Evolutionary conservation across 2,113 vertebrate species (phyloP).

Genomic region (Sciurus niger): DNA sequence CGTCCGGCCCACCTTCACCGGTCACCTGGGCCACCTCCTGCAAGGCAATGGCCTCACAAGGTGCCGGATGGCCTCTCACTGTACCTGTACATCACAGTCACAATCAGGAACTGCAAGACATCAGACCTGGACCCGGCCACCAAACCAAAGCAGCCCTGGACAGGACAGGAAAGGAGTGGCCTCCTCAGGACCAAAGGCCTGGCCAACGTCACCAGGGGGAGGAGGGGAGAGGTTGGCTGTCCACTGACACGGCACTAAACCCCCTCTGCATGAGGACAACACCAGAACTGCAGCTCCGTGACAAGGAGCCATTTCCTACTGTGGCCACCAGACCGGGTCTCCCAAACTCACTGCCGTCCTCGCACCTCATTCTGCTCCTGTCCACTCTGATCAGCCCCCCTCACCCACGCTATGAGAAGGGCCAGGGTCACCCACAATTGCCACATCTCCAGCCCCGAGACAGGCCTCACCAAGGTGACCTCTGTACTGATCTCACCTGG

Average conservation of each 20-base stretch:
- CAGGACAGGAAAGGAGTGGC: rapidly evolving
- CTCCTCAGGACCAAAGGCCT: background rate
- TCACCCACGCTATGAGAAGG: no score
- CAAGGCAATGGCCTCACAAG: background rate
- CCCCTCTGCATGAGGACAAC: background rate
- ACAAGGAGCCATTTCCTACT: rapidly evolving
- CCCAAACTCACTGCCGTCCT: background rate
- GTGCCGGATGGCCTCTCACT: no score
- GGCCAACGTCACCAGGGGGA: rapidly evolving
- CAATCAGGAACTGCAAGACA: background rate
- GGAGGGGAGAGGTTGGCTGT: rapidly evolving
- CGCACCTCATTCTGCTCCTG: background rate
- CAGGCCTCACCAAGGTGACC: background rate
- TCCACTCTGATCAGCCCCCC: no score
- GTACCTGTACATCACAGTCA: background rate
- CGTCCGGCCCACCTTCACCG: no score
- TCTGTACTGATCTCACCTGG: background rate
- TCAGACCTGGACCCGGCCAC: background rate
- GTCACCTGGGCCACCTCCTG: background rate
- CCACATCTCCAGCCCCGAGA: no score
- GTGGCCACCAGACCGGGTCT: background rate
- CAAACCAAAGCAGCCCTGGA: background rate
- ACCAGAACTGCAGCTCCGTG: rapidly evolving
- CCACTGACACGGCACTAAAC: background rate
- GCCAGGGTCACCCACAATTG: no score